These are phyloP conservation scores for Synaphobranchus kaupii DNA, from an alignment of 2,797 vertebrate species.

Conservation along the genomic window DNA sequence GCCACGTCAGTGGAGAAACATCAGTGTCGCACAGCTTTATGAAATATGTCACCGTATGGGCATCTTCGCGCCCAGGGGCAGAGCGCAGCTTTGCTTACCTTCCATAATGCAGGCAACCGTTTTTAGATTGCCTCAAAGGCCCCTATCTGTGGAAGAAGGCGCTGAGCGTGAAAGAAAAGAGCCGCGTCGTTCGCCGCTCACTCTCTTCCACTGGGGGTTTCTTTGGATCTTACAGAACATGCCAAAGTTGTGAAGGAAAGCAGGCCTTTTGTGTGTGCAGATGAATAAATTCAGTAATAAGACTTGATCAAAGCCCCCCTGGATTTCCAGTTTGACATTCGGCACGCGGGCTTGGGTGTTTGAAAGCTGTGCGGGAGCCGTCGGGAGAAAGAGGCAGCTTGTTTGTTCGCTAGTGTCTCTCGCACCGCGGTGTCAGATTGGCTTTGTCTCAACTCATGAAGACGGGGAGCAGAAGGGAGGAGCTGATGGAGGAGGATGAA, in stretches of 20 bases:
- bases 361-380: not conserved
- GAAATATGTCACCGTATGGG: not conserved
- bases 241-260: not conserved
- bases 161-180: not conserved
- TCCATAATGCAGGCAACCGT: not conserved
- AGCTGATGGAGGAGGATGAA: not conserved
- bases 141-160: not conserved
- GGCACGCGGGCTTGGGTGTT: not conserved
- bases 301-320: not conserved
- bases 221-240: not conserved
- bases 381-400: not conserved
- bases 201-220: not conserved
- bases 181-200: not conserved
- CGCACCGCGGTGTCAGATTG: not conserved
- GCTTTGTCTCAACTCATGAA: not conserved
- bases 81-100: not conserved
- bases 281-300: constrained; percentile 2
- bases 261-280: not conserved
- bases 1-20: not conserved
- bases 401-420: not conserved
- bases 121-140: not conserved
- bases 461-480: not conserved
- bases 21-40: not conserved
- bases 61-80: not conserved
- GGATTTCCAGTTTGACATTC: not conserved